phyloP scores from a whole-genome alignment of 2,888 invertebrate species.

The Plebejus argus region DNA sequence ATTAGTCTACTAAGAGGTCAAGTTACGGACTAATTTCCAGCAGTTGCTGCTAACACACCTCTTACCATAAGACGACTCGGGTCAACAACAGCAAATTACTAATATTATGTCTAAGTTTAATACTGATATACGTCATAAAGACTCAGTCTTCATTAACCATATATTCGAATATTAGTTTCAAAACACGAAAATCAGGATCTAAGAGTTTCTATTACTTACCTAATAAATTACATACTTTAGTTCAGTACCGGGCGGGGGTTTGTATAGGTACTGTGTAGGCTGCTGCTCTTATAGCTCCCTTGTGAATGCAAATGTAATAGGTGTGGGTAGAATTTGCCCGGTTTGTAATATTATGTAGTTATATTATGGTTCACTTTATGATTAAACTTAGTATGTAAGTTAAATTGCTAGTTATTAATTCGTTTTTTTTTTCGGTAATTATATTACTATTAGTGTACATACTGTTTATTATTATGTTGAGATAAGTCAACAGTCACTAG shows the following conservation, averaged over 20 bases:
- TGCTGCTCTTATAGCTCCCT: background rate
- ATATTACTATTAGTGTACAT: background rate
- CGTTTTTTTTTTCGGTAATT: background rate
- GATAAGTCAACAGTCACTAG: too few species aligned
- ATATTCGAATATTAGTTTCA: background rate
- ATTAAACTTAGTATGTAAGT: too few species aligned
- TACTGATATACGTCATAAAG: too few species aligned
- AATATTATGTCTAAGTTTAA: too few species aligned
- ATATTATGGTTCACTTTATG: background rate
- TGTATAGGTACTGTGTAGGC: background rate
- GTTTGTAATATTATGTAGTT: background rate
- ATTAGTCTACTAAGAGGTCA: too few species aligned
- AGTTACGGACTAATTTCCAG: too few species aligned
- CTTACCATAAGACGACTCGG: too few species aligned
- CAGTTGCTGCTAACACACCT: too few species aligned
- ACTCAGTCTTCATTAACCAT: background rate
- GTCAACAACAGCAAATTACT: too few species aligned
- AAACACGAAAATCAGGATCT: background rate
- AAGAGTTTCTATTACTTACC: background rate
- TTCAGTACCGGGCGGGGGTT: background rate
- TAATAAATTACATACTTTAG: background rate
- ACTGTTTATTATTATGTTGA: too few species aligned
- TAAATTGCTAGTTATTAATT: background rate
- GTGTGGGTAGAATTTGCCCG: background rate
- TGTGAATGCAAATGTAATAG: background rate